phyloP scores from a whole-genome alignment of 2,888 invertebrate species.

The Ceramica pisi region DNA sequence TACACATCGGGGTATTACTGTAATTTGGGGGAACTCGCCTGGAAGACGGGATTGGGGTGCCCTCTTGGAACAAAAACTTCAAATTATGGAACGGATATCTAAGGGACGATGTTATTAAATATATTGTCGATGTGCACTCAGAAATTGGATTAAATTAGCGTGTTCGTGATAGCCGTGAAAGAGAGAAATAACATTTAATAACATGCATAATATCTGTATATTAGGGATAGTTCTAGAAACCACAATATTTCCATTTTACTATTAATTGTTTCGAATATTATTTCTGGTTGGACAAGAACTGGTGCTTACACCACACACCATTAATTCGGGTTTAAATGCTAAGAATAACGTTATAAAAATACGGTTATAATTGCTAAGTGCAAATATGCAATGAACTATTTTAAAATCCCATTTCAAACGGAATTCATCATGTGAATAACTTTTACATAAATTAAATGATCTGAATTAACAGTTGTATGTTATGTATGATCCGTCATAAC shows the following conservation, averaged over 20 bases:
- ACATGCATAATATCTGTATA: too few species aligned
- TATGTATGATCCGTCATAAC: not conserved
- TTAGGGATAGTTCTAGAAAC: too few species aligned
- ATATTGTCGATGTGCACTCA: slow-evolving; percentile 47
- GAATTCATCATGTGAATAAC: slow-evolving; percentile 4
- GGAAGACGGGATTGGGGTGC: slow-evolving; percentile 57
- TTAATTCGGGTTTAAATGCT: slow-evolving; percentile 13
- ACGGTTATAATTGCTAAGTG: slow-evolving; percentile 48
- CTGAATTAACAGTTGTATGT: not conserved
- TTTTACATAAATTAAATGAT: not conserved
- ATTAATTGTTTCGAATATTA: not conserved
- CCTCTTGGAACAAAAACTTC: slow-evolving; percentile 57
- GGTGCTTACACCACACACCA: slow-evolving; percentile 17
- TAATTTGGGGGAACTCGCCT: slow-evolving; percentile 72
- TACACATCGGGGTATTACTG: slow-evolving; percentile 69
- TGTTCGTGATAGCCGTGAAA: slow-evolving; percentile 22
- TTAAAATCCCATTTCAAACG: slow-evolving; percentile 17
- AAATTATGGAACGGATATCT: slow-evolving; percentile 62
- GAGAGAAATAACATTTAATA: not conserved
- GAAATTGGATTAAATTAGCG: slow-evolving; percentile 42
- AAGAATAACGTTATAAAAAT: slow-evolving; percentile 31
- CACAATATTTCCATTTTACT: too few species aligned
- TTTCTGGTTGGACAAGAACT: slow-evolving; percentile 9
- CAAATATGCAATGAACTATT: slow-evolving; percentile 26
- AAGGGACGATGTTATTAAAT: slow-evolving; percentile 54